These are phyloP conservation scores for Zootermopsis nevadensis DNA, from an alignment of 2,888 invertebrate genomes.

Conservation along the genomic window DNA sequence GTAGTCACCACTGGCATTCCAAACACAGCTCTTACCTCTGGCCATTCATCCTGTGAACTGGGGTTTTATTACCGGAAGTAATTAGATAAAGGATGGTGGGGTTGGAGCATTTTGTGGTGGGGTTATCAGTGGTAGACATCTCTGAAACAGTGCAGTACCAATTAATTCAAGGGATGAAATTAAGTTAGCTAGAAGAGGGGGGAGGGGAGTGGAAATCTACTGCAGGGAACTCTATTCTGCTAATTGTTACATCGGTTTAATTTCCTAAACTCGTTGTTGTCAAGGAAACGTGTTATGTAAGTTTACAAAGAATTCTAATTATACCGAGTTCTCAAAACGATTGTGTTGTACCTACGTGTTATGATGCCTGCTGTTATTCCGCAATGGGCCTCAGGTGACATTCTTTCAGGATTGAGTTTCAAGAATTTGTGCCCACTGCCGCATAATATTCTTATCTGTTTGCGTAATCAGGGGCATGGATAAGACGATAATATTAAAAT, in stretches of 20 bases:
- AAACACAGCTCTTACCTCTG: neutral
- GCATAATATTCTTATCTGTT: no score
- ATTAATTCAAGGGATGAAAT: slow-evolving; percentile 6
- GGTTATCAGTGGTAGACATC: slow-evolving; percentile 1
- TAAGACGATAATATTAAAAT: no score
- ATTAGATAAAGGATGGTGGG: neutral
- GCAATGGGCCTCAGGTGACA: no score
- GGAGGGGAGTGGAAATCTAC: neutral
- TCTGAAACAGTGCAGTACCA: neutral
- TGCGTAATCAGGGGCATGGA: no score
- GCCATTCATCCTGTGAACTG: neutral
- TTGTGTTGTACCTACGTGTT: neutral
- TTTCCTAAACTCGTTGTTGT: neutral
- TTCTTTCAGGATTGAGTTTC: no score
- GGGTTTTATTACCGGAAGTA: slow-evolving; percentile 11
- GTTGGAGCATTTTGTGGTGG: neutral
- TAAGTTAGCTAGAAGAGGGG: neutral
- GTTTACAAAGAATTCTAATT: neutral
- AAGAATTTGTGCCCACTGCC: no score
- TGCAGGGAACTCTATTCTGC: neutral
- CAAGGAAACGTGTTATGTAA: neutral
- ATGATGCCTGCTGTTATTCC: neutral
- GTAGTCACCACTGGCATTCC: neutral
- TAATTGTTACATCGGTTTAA: neutral
- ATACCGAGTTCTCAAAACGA: neutral